Base-by-base conservation (phyloP, 2,888 invertebrate species). In the Apotomis betuletana region DNA sequence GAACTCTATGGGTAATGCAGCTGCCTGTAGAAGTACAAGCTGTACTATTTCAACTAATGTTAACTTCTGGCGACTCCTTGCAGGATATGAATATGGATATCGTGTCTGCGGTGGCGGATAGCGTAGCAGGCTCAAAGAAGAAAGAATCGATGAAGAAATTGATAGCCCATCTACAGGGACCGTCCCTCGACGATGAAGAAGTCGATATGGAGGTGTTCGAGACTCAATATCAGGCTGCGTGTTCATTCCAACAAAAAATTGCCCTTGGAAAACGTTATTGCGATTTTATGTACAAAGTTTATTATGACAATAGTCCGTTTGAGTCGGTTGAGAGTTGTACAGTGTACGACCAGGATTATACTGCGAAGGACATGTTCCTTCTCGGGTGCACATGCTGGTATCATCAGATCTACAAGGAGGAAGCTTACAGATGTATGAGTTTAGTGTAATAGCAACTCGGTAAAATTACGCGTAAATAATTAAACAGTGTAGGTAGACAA, bases 1-100 rank as follows among this genome's bases (percentile, higher is more conserved):
- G 60, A 46, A 46, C 60, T 15, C 60, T 60, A 10, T 60, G 46
- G 60, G 13, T 60, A 60, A 60, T 60, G 59, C 59, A 60, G 44
- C n/a, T 59, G 12, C 41, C 59, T 41, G 6, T 41, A 12, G 41
- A 59, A 41, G 6, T 12, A 38, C 41, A 59, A 13, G 41, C 41
- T 8, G 12, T 59, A 13, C 8, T 59, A 59, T 59, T 59, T 44
- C n/a, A 59, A 59, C n/a, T 13, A 6, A 5, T 59, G 5, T 3
- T 44, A 3, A 44, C 41, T 41, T 46, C 60, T 46, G 13, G 15
- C 4, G 46, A 46, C 10, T 46, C 41, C 44, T 60, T 60, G 60
- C 46, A 60, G 46, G 60, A 15, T 60, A 60, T 60, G 60, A 15
- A 60, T 13, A 60, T 60, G 10, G 60, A 13, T 12, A n/a, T 15